Evolutionary conservation across 1,140 invertebrate genomes (phyloP), one percentile per base, ranked within the genome.

Genomic region (Heliconius hewitsoni): DNA sequence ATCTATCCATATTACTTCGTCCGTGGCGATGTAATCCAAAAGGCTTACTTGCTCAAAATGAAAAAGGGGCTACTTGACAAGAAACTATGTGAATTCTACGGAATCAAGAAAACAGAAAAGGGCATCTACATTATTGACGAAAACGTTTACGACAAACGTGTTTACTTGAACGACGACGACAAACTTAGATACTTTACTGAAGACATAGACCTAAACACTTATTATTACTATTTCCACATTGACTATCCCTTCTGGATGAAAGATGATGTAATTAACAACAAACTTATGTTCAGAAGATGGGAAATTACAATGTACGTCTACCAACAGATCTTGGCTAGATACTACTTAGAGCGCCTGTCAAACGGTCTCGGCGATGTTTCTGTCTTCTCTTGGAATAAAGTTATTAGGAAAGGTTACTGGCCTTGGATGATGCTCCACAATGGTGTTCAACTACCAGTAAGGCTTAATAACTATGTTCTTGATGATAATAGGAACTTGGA

Each of bases 171-270:
- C 77, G 82, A 89, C 8, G 88, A 94, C 71, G 89, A 93, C 83
- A 88, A 90, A 16, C 78, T 97, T 37, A 95, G 95, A 78, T 97
- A 97, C 84, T 97, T 96, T 85, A 95, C 95, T 34, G 96, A 97
- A 90, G 96, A 97, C 84, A 95, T 97, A 82, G 96, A 96, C 37
- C 91, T 96, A 52, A 97, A 97, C 83, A 93, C 95, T 6, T 96
- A 96, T 89, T 96, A 97, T 91, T 97, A 96, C 91, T 96, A 97
- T 89, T 95, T 96, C 94, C 96, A 97, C 77, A 89, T 96, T 80
- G 94, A 96, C 55, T 96, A 96, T 89, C 96, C 97, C 73, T 96
- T 96, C 95, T 97, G 96, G 96, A 88, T 96, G 86, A 95, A 94
- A 57, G 95, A 95, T 77, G 94, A 95, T 37, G 91, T 96, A 11